Conservation (phyloP, 2,888 invertebrate species). For the Troides aeacus region DNA sequence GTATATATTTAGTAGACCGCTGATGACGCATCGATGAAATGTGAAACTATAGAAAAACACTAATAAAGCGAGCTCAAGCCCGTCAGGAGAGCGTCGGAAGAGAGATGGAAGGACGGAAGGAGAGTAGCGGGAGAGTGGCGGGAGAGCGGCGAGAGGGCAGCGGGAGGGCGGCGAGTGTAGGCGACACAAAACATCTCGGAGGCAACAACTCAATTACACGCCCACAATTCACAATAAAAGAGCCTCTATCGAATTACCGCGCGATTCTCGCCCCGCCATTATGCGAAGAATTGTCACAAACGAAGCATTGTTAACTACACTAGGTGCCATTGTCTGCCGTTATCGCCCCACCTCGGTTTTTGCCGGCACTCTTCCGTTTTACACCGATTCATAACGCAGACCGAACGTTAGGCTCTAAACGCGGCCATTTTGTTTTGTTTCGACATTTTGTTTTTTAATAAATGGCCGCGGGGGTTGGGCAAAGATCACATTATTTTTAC, state of each 20-base stretch:
- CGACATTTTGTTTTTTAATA: background rate
- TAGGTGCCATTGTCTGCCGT: slow-evolving; percentile 74
- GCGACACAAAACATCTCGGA: slow-evolving; percentile 51
- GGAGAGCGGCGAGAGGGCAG: too few relatives aligned
- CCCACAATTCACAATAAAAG: slow-evolving; percentile 73
- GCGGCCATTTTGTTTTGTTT: background rate
- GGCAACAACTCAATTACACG: slow-evolving; percentile 69
- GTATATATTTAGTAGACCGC: too few relatives aligned
- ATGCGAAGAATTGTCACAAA: slow-evolving; percentile 78
- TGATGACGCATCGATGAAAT: too few relatives aligned
- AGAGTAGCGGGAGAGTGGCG: too few relatives aligned
- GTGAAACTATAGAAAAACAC: too few relatives aligned
- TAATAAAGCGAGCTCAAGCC: too few relatives aligned
- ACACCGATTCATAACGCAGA: slow-evolving; percentile 53
- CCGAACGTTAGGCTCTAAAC: slow-evolving; percentile 41
- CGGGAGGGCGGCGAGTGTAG: slow-evolving; percentile 41
- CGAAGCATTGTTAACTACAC: slow-evolving; percentile 77
- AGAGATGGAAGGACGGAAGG: too few relatives aligned
- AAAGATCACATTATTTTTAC: too few relatives aligned
- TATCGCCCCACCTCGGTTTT: slow-evolving; percentile 74
- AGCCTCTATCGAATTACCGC: slow-evolving; percentile 72
- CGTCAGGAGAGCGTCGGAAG: too few relatives aligned
- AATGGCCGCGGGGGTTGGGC: too few relatives aligned
- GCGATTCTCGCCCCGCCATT: slow-evolving; percentile 72
- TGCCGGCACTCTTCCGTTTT: slow-evolving; percentile 70